Base-by-base conservation (phyloP, 30 jellyfish, hydroid and myxozoan species). In the Clytia hemisphaerica region DNA sequence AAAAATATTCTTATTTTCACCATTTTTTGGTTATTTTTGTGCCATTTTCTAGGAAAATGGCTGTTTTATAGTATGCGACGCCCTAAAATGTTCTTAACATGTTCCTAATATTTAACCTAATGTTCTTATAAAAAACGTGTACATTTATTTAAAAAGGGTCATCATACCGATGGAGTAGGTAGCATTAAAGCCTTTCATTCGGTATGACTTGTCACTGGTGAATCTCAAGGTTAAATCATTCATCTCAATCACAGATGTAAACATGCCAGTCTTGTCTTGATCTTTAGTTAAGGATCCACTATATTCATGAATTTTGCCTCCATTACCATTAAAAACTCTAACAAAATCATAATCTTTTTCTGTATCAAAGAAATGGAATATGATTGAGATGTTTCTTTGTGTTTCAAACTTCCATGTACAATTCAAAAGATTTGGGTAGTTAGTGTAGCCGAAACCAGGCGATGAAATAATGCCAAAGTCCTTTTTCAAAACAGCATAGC, bases 121-220 rank as follows among this genome's bases (percentile, higher is more conserved):
- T n/a, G n/a, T n/a, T n/a, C n/a, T n/a, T n/a, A n/a, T n/a, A n/a
- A n/a, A n/a, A n/a, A n/a, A n/a, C n/a, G n/a, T n/a, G n/a, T n/a
- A n/a, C n/a, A n/a, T n/a, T n/a, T n/a, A n/a, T n/a, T n/a, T n/a
- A n/a, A n/a, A n/a, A n/a, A n/a, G n/a, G n/a, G n/a, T n/a, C n/a
- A 45, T 42, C 96, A 48, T 73, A 87, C 97, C 97, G 14, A 79
- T 63, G 5, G 97, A 88, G 47, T 66, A 88, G 16, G 94, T 73
- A 26, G 61, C 67, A 55, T 80, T 80, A 63, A 88, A 88, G 34
- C 97, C 97, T 36, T 37, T 45, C 37, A 29, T 53, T 18, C 21
- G 42, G 79, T 79, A 79, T 32, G 84, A 29, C 50, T 49, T 71
- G 37, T 88, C 97, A 9, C 93, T 48, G 28, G 60, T 68, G 48